Base-by-base conservation (phyloP, 23 tunicate genomes). In the Styela plicata region DNA sequence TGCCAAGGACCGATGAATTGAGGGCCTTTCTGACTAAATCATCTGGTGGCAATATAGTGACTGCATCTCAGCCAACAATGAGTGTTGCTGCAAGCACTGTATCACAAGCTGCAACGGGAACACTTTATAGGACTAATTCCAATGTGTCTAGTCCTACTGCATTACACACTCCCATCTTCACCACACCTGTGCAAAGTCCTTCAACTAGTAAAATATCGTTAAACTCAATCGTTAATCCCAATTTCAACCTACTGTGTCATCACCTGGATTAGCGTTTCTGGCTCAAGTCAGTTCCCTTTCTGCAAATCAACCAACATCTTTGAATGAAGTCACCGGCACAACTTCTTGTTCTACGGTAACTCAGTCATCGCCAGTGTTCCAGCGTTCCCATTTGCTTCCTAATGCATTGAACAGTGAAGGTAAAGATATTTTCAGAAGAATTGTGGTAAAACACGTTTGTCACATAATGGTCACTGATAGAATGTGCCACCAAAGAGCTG, bases 181-280 rank as follows among this genome's bases (percentile, higher is more conserved):
- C 34, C 3, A 31, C 37, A 26, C 3, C 17, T 5, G 34, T n/a
- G 2, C 77, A 71, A 71, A 21, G 24, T 13, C 34, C 77, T 18
- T 2, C 36, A 13, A 30, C 77, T 29, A 33, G 37, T 17, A n/a
- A 66, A 27, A 3, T 21, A 71, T 20, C 17, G 24, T 16, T 26
- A 71, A 17, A 16, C 20, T 13, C 27, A 68, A 24, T 68, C 32
- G 10, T 26, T 31, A 5, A 28, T 10, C 31, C 7, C 71, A 66
- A 17, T 66, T 28, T 3, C 31, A 5, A 32, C 37, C 77, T 30
- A 32, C 34, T 2, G 81, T 76, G 0, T 76, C 81, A 22, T 76
- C 81, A 25, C 81, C 81, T 18, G 81, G 81, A 16, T 53, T 76
- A 57, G 81, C 81, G 27, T 76, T 76, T 53, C 26, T 76, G 0